Base-by-base conservation (phyloP, 2,888 invertebrate genomes). In the Trissonchulus latispiculum region DNA sequence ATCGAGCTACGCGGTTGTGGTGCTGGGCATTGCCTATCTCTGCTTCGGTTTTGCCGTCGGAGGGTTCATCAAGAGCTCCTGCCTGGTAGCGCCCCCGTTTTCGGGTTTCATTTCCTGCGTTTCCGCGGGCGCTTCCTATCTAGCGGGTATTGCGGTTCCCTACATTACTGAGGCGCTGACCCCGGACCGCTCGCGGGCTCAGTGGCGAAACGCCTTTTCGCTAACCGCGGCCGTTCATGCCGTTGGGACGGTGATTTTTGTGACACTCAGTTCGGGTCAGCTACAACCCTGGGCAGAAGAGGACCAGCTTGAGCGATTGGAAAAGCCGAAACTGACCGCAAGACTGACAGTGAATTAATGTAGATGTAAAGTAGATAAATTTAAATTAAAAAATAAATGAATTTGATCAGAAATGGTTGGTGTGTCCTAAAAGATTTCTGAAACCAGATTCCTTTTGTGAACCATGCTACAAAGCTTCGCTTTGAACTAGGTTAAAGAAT, bases 271-370 rank as follows among this genome's bases (percentile, higher is more conserved):
- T n/a, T 62, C 31, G 31, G 64, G 83, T 2, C 78, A 80, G 18
- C 79, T 84, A 29, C 84, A 85, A 73, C 75, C 79, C 0, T 84
- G 84, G 84, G 83, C 83, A 23, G n/a, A n/a, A n/a, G n/a, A n/a
- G n/a, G n/a, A n/a, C n/a, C n/a, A n/a, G n/a, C n/a, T n/a, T n/a
- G n/a, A n/a, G n/a, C n/a, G n/a, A n/a, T n/a, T n/a, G n/a, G n/a
- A n/a, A n/a, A n/a, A n/a, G n/a, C n/a, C n/a, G n/a, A n/a, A n/a
- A n/a, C n/a, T n/a, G n/a, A n/a, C n/a, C n/a, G n/a, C n/a, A n/a
- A n/a, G n/a, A n/a, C n/a, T n/a, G n/a, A n/a, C n/a, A n/a, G n/a
- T n/a, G n/a, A n/a, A n/a, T n/a, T n/a, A n/a, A n/a, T n/a, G n/a
- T n/a, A n/a, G n/a, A n/a, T n/a, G n/a, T n/a, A n/a, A n/a, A n/a